Evolutionary conservation across 1,140 invertebrate species (phyloP), one percentile per base, ranked within the genome.

Genomic region (Nephila pilipes): DNA sequence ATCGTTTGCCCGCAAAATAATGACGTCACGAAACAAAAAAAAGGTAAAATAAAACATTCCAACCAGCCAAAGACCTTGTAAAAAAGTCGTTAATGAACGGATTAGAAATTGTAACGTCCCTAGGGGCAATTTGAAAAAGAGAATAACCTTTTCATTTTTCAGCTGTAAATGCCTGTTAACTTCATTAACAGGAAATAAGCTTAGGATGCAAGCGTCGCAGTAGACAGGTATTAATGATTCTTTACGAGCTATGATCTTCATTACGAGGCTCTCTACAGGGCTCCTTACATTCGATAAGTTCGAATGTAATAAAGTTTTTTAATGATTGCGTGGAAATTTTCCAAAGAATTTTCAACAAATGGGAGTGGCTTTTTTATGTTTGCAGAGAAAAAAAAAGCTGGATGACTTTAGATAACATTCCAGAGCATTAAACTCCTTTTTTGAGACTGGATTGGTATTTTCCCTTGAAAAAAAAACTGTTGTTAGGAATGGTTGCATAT

Each of bases 51-150:
- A 29, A 65, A 69, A 75, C 69, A 55, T 55, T 81, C 80, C 80
- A 55, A 25, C 5, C 80, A n/a, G 38, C 80, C 80, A 22, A 81
- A 54, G 38, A 54, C 80, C 80, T 81, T 81, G 80, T 16, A 54
- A 81, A 81, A 81, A 81, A 80, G 38, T 81, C 80, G 46, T 81
- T 81, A 81, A 81, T 81, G 80, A 81, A 81, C 80, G 36, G 80
- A 81, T 81, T 81, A 81, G 80, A 46, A 81, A 46, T 46, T 8
- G 69, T 18, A 32, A 75, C 69, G 8, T 55, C 80, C 80, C 38
- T 55, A 38, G 46, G 63, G 80, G 38, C 12, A 8, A 18, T 54
- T 54, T 55, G 8, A 29, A 46, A 46, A 81, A 81, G n/a, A 81
- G 46, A 54, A 46, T 81, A 6, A 75, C 69, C 29, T 75, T 75